These are phyloP conservation scores for Dolichomitus sp. DNA, from an alignment of 2,888 invertebrate genomes.

Conservation along the genomic window DNA sequence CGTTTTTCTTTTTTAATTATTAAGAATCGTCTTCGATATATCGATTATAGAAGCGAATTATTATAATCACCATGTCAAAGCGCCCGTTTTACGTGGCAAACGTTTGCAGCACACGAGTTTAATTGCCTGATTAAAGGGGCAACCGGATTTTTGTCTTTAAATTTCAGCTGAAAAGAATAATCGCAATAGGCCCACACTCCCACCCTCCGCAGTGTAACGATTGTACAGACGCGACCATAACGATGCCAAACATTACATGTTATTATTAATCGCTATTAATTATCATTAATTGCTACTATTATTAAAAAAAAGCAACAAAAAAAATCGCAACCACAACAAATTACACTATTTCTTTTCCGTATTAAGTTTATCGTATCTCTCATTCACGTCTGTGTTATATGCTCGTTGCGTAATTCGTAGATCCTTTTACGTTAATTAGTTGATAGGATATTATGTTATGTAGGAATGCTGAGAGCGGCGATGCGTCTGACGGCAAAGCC, in stretches of 20 bases:
- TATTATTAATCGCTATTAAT: conserved; percentile 76
- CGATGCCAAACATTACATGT: conserved; percentile 84
- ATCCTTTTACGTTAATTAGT: conserved; percentile 36
- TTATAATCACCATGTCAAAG: neutral
- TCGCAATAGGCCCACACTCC: conserved; percentile 45
- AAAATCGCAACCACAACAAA: conserved; percentile 70
- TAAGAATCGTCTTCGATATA: conserved; percentile 21
- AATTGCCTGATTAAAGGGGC: neutral
- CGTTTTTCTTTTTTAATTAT: conserved; percentile 29
- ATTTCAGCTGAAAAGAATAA: conserved; percentile 19
- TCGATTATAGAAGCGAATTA: conserved; percentile 23
- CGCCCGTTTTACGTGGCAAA: conserved; percentile 7
- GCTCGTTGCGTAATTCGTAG: conserved; percentile 21
- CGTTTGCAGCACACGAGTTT: neutral
- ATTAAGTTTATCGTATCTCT: conserved; percentile 67
- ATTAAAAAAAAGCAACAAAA: conserved; percentile 73
- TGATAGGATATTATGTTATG: neutral
- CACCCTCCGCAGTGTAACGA: conserved; percentile 69
- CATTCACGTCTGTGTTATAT: conserved; percentile 24
- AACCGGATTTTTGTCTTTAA: neutral
- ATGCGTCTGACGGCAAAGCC: neutral
- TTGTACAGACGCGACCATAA: conserved; percentile 83
- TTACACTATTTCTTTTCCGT: conserved; percentile 75
- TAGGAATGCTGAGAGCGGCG: neutral
- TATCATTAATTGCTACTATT: conserved; percentile 73